Evolutionary conservation across 2,113 vertebrate species (phyloP), one percentile per base, ranked within the genome.

Genomic region (Oryzias melastigma): DNA sequence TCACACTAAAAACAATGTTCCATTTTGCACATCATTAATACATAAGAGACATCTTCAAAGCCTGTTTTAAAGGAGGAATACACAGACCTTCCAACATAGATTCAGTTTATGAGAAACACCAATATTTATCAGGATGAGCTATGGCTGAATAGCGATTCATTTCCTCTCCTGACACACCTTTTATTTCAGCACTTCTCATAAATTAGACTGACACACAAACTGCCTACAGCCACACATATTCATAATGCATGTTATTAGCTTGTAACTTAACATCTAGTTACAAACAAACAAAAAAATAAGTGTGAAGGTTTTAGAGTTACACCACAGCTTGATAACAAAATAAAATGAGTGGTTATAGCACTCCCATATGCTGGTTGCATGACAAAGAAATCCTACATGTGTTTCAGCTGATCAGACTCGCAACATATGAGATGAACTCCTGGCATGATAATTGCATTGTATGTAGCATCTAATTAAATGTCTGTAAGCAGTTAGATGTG

Each of bases 381-480:
- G 57, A 51, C 71, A 75, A 80, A 55, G 71, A 75, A 70, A 77
- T 53, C 65, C 64, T 60, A 71, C 44, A 25, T 65, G 58, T 69
- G 57, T 74, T 76, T 78, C 77, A 85, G 78, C 68, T 80, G 59
- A 76, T 77, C 73, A 71, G 73, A 55, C 40, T 59, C 65, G 58
- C 56, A 80, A 75, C 62, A 62, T 78, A 74, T 68, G 75, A 87
- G 68, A 73, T 58, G 69, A 62, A 86, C 73, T 84, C 73, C 69
- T 81, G 79, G 65, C 59, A 75, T 68, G 75, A 89, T 90, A 91
- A 91, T 86, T 86, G 84, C 82, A 78, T 90, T 88, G 86, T 87
- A 88, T 80, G 82, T 75, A 76, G 78, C 85, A 87, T 89, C 82
- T 90, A 90, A 91, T 91, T 91, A 91, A 91, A 90, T 83, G 85